These are phyloP conservation scores for Varanus salvator DNA, from an alignment of 2,113 vertebrate species.

Conservation along the genomic window DNA sequence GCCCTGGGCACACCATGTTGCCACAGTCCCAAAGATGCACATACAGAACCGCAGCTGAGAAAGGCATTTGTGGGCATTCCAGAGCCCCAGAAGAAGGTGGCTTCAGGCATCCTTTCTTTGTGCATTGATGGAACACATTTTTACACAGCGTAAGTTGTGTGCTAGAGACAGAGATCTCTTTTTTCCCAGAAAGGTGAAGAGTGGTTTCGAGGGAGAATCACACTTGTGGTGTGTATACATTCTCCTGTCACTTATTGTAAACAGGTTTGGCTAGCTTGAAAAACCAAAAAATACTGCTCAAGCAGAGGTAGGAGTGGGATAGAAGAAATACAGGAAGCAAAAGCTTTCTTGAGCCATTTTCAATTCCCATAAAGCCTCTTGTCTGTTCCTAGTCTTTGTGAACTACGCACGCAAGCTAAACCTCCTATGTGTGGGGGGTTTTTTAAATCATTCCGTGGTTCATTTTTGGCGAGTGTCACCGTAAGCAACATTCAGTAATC, in stretches of 20 bases:
- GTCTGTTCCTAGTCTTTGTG: neutral
- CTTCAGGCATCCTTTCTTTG: neutral
- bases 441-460: conserved; percentile 50
- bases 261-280: neutral
- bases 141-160: neutral
- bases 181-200: neutral
- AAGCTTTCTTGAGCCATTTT: neutral
- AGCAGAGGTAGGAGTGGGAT: neutral
- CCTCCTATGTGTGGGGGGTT: neutral
- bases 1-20: no score
- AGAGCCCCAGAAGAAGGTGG: neutral
- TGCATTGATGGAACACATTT: neutral
- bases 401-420: conserved; percentile 2
- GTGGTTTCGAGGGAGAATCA: neutral
- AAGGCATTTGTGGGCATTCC: neutral
- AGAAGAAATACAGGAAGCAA: neutral
- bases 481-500: conserved; percentile 65
- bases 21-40: no score
- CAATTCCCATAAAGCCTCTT: neutral
- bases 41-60: no score
- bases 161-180: neutral
- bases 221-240: neutral
- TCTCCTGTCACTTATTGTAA: neutral
- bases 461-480: conserved; percentile 61
- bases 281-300: neutral